Conservation (phyloP, 2,797 vertebrate species). For the Vespertilio murinus region DNA sequence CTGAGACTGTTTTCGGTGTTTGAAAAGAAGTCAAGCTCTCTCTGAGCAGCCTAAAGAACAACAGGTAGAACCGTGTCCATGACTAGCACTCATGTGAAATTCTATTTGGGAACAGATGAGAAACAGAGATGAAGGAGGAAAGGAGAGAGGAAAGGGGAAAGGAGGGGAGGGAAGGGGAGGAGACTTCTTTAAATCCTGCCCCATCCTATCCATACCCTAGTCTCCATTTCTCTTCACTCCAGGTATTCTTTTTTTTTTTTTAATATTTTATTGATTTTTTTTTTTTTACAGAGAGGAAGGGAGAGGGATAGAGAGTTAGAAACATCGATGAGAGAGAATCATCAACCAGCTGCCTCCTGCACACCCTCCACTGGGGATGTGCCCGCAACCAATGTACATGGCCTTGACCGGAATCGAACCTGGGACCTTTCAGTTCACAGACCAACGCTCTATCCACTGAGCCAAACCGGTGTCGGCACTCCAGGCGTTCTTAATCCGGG, state of each 20-base stretch:
- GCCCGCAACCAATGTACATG: too few relatives aligned
- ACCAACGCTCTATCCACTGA: too few relatives aligned
- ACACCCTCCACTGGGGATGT: too few relatives aligned
- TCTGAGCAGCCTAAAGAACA: constrained; percentile 52
- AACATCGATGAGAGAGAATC: too few relatives aligned
- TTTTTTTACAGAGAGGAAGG: too few relatives aligned
- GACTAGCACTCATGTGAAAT: background rate
- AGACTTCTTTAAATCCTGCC: background rate
- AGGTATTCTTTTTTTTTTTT: background rate
- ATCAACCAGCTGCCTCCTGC: too few relatives aligned
- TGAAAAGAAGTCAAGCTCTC: constrained; percentile 42
- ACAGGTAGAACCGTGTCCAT: background rate
- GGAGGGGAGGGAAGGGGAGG: fast-evolving
- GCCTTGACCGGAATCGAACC: too few relatives aligned
- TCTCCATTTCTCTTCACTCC: background rate
- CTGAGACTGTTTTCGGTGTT: constrained; percentile 15
- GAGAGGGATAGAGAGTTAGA: too few relatives aligned
- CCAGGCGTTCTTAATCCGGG: background rate
- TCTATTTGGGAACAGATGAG: background rate
- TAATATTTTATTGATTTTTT: too few relatives aligned
- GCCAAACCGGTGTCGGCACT: too few relatives aligned
- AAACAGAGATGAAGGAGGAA: background rate
- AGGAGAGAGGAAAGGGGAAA: fast-evolving
- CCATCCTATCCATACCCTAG: background rate
- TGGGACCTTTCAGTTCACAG: too few relatives aligned